phyloP scores from a whole-genome alignment of 2,888 invertebrate species.

The Orgyia antiqua region DNA sequence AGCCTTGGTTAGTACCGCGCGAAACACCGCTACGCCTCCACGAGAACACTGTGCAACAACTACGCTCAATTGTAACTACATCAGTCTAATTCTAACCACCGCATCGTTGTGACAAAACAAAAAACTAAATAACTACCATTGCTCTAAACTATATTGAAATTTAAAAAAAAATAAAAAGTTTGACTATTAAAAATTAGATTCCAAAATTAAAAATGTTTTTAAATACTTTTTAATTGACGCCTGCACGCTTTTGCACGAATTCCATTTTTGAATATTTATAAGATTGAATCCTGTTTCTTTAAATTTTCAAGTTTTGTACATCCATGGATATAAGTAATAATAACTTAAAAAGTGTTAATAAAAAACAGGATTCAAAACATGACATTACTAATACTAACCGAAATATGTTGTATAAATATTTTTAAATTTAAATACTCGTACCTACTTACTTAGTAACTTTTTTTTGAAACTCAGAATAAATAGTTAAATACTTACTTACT shows the following conservation, averaged over 20 bases:
- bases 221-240: constrained; percentile 14
- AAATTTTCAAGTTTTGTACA: background rate
- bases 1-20: constrained; percentile 44
- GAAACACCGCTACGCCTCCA: constrained; percentile 28
- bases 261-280: constrained; percentile 4
- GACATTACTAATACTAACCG: background rate
- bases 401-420: background rate
- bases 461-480: too few species aligned
- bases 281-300: constrained; percentile 6
- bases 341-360: background rate
- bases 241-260: constrained; percentile 26
- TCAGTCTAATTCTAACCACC: constrained; percentile 31
- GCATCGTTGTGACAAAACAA: constrained; percentile 25
- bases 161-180: constrained; percentile 27
- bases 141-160: constrained; percentile 18
- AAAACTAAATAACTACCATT: constrained; percentile 18
- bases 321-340: background rate
- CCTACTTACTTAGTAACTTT: too few species aligned
- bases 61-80: constrained; percentile 32
- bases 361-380: background rate
- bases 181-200: constrained; percentile 24
- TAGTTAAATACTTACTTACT: too few species aligned
- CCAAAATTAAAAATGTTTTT: constrained; percentile 18
- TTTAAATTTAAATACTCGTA: constrained; percentile 4
- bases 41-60: constrained; percentile 20